Conservation (phyloP, 1,140 invertebrate species). For the honey bee (Apis mellifera) region DNA sequence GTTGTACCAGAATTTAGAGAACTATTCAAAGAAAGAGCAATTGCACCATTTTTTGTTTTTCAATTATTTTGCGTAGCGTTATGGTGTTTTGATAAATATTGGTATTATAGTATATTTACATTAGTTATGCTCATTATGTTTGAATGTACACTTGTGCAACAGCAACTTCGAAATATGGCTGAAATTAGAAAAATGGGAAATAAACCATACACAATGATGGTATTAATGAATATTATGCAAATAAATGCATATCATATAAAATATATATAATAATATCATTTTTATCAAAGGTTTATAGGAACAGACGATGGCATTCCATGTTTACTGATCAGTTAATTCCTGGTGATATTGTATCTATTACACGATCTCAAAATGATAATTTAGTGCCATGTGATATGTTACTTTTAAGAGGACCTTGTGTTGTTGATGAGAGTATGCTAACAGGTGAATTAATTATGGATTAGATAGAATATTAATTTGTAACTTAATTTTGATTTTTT, state of each 20-base stretch:
- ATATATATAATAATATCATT: constrained; percentile 28
- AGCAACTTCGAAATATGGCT: constrained; percentile 99
- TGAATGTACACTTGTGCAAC: constrained; percentile 98
- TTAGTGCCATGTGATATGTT: constrained; percentile 98
- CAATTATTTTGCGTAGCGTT: constrained; percentile 98
- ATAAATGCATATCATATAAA: not conserved
- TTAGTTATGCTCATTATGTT: constrained; percentile 98
- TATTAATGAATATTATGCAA: constrained; percentile 67
- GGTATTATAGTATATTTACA: constrained; percentile 99
- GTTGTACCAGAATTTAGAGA: constrained; percentile 98
- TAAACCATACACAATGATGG: constrained; percentile 95
- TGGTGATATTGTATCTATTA: constrained; percentile 98
- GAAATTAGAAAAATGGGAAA: constrained; percentile 99
- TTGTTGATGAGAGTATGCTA: constrained; percentile 98
- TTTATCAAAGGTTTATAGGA: constrained; percentile 91
- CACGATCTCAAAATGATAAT: constrained; percentile 93
- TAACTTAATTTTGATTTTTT: no score
- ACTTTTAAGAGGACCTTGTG: constrained; percentile 95
- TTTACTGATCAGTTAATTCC: constrained; percentile 94
- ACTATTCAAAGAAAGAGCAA: constrained; percentile 98
- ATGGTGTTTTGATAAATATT: constrained; percentile 99
- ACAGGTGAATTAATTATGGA: constrained; percentile 85
- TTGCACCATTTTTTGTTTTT: constrained; percentile 98
- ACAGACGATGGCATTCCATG: constrained; percentile 94
- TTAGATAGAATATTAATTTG: not conserved